phyloP scores from a whole-genome alignment of 2,113 vertebrate species.

The Lycaon pictus region DNA sequence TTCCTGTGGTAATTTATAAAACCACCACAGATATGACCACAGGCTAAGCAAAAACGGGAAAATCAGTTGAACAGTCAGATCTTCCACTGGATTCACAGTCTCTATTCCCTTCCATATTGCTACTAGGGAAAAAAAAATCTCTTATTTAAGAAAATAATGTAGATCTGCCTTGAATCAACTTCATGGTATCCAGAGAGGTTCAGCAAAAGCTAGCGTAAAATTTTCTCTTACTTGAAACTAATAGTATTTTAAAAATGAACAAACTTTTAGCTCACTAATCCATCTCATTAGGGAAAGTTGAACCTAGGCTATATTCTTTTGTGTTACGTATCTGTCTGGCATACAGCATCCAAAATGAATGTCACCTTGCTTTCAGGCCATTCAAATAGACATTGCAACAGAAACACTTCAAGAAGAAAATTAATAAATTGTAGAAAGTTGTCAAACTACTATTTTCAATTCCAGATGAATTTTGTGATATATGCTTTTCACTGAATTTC shows the following conservation, averaged over 20 bases:
- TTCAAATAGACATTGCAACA: background rate
- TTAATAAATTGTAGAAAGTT: slow-evolving; percentile 12
- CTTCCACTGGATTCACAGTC: background rate
- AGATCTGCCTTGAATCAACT: background rate
- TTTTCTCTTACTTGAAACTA: slow-evolving; percentile 37
- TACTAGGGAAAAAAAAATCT: background rate
- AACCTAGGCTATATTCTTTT: background rate
- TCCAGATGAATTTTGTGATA: background rate
- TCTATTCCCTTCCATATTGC: background rate
- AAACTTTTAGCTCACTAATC: background rate
- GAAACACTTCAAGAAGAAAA: slow-evolving; percentile 38
- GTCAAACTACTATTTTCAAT: background rate
- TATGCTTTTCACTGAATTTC: background rate
- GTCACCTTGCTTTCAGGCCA: background rate
- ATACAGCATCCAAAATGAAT: background rate
- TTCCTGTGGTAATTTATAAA: slow-evolving; percentile 27
- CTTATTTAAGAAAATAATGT: background rate
- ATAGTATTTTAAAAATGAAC: slow-evolving; percentile 24
- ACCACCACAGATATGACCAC: background rate
- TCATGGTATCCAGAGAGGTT: background rate
- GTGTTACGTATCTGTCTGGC: background rate
- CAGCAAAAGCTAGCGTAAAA: background rate
- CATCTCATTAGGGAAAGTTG: slow-evolving; percentile 1
- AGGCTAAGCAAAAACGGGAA: slow-evolving; percentile 42
- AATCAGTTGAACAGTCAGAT: background rate